Base-by-base conservation (phyloP, 2,888 invertebrate genomes). In the Fragum fragum region DNA sequence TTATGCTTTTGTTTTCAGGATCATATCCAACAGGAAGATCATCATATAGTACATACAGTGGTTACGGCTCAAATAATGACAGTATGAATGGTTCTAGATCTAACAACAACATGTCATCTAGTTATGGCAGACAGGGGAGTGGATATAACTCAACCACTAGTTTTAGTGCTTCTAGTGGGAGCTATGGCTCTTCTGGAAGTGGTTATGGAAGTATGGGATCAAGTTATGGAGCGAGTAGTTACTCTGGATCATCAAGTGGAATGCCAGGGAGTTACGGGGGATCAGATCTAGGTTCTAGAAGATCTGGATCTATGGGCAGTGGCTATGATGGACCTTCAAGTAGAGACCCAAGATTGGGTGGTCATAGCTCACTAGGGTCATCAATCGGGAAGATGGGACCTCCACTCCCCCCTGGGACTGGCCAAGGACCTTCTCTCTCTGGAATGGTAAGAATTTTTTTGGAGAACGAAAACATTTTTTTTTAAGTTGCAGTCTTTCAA, bases 351-450 rank as follows among this genome's bases (percentile, higher is more conserved):
- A 53, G 61, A 21, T 23, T 59, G 47, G 61, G 68, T 39, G 21
- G 26, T 14, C 42, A 16, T 2, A 21, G 55, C n/a, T n/a, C 61
- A 16, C 53, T 11, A 39, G 59, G 61, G 18, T 16, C 32, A 14
- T 28, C 42, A 14, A 23, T 21, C n/a, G 71, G 74, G 28, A 32
- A 16, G 18, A 82, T 81, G 81, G 73, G 61, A 55, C 73, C 81
- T 16, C 76, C 81, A 1, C 39, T 76, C n/a, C 73, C 76, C 11
- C 81, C 81, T 26, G 70, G 61, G 29, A 55, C 72, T n/a, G 57
- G 36, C 7, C 39, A 1, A 28, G 73, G 39, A 26, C 26, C 42
- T 11, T n/a, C 39, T 28, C 23, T 39, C 6, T 11, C 3, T 42
- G 66, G 66, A 66, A 66, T 66, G 66, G 66, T 66, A 39, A 23